Evolutionary conservation across 2,113 vertebrate species (phyloP).

Genomic region (Uropsilus gracilis): DNA sequence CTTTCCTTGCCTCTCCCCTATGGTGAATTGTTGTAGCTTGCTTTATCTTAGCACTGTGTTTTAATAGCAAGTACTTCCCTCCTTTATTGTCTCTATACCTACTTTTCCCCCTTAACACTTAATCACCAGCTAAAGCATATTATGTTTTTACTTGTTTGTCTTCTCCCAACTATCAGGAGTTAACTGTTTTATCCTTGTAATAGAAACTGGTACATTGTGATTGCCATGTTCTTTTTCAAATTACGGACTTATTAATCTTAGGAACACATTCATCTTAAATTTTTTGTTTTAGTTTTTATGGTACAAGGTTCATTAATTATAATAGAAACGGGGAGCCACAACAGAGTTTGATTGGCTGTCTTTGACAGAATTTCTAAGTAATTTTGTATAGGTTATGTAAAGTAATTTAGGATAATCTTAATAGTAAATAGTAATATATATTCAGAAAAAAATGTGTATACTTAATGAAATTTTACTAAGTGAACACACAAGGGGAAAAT

Average conservation of each 20-base stretch:
- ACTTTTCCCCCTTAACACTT: neutral
- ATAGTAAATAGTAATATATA: neutral
- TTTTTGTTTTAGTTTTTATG: neutral
- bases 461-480: slow-evolving; percentile 16
- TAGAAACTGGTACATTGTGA: neutral
- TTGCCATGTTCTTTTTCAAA: neutral
- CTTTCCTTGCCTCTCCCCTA: neutral
- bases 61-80: neutral
- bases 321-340: neutral
- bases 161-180: neutral
- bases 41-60: neutral
- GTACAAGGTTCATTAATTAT: neutral
- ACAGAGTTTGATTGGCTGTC: neutral
- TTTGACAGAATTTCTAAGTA: neutral
- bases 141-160: neutral
- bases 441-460: slow-evolving; percentile 1
- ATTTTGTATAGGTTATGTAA: neutral
- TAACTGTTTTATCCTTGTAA: slow-evolving; percentile 15
- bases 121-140: neutral
- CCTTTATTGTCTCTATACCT: neutral
- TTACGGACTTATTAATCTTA: slow-evolving; percentile 8
- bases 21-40: neutral
- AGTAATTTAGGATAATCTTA: neutral
- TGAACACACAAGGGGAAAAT: neutral
- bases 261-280: neutral